Evolutionary conservation across 2,888 invertebrate species (phyloP).

Genomic region (Lamproptera curius): DNA sequence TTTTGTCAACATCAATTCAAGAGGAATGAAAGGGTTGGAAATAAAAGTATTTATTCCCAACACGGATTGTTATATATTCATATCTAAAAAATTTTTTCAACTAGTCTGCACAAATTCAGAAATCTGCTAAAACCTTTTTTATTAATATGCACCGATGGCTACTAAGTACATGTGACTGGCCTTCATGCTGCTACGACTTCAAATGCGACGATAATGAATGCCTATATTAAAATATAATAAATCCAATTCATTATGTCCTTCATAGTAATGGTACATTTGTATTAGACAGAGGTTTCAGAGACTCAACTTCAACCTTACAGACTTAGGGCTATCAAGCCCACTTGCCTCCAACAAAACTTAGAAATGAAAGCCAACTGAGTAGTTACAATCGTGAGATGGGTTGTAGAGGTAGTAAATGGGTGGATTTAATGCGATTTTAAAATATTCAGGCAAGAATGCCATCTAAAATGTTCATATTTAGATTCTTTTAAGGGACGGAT

Average conservation of each 20-base stretch:
- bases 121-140: conserved; percentile 30
- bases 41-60: too few relatives aligned
- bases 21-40: too few relatives aligned
- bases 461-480: too few relatives aligned
- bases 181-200: conserved; percentile 26
- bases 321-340: conserved; percentile 1
- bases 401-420: conserved; percentile 15
- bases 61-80: too few relatives aligned
- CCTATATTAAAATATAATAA: conserved; percentile 3
- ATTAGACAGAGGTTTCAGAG: not conserved
- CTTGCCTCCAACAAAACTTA: not conserved
- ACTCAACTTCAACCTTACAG: not conserved
- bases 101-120: conserved; percentile 24
- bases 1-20: too few relatives aligned
- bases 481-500: not conserved
- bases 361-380: not conserved
- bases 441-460: conserved; percentile 9
- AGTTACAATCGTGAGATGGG: conserved; percentile 7
- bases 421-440: conserved; percentile 14
- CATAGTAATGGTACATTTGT: not conserved
- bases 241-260: not conserved
- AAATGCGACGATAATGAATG: conserved; percentile 23
- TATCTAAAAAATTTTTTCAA: too few relatives aligned
- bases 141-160: conserved; percentile 26
- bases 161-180: conserved; percentile 26